phyloP scores from a whole-genome alignment of 2,888 invertebrate genomes.

The Tridacna gigas region DNA sequence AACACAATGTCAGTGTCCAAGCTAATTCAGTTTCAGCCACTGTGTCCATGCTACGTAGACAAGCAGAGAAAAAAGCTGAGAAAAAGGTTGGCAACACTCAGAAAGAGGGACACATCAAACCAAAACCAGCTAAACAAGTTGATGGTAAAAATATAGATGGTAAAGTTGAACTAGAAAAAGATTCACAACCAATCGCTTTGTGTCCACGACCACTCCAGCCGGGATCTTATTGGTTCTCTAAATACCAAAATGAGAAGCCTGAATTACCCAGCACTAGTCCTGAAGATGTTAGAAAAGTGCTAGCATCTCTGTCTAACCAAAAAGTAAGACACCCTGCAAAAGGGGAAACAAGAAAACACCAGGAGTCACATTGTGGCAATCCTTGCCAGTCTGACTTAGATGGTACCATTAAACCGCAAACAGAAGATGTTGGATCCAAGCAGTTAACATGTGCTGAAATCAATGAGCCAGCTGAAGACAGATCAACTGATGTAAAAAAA shows the following conservation, averaged over 20 bases:
- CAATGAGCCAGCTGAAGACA: neutral
- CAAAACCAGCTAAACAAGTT: neutral
- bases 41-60: neutral
- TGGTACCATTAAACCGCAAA: neutral
- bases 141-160: neutral
- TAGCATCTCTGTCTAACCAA: conserved; percentile 48
- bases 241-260: conserved; percentile 34
- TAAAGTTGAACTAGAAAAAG: neutral
- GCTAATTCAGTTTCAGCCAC: conserved; percentile 2
- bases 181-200: neutral
- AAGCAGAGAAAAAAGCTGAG: neutral
- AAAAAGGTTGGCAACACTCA: neutral
- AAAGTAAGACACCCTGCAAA: conserved; percentile 5
- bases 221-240: conserved; percentile 62
- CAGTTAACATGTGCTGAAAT: neutral
- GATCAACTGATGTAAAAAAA: neutral
- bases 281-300: conserved; percentile 59
- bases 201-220: conserved; percentile 52
- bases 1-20: conserved; percentile 31
- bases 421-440: neutral
- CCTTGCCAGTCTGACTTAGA: neutral
- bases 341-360: neutral
- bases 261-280: conserved; percentile 57
- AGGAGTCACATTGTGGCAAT: neutral
- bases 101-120: neutral